These are phyloP conservation scores for Colossoma macropomum DNA, from an alignment of 2,113 vertebrate genomes.

Conservation along the genomic window DNA sequence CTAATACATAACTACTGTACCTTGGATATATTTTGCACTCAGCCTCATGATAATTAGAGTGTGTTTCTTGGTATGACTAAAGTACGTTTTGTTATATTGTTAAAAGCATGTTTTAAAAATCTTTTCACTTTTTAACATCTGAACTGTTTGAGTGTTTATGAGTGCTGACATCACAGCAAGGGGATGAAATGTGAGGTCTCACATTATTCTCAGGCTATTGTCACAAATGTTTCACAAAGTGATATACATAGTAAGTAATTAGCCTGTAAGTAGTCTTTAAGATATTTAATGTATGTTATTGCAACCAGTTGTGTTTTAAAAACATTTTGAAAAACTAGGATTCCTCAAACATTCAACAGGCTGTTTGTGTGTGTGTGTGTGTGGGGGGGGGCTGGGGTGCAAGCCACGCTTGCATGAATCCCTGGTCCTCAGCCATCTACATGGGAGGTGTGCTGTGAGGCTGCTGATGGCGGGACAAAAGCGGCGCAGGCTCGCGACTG, in stretches of 20 bases:
- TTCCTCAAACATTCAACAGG: not conserved
- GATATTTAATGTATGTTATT: too few relatives aligned
- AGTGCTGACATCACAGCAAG: slow-evolving; percentile 3
- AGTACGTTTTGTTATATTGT: not conserved
- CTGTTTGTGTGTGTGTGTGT: not conserved
- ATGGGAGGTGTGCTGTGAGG: slow-evolving; percentile 60
- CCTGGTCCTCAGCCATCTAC: slow-evolving; percentile 57
- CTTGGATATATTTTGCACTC: not conserved
- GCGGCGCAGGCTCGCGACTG: slow-evolving; percentile 60
- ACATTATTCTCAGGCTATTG: not conserved
- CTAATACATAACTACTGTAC: not conserved
- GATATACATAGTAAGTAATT: not conserved
- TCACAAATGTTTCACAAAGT: not conserved
- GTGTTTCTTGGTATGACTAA: not conserved
- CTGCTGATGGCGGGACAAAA: slow-evolving; percentile 62
- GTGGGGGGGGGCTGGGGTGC: slow-evolving; percentile 38
- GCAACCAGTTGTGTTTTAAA: not conserved
- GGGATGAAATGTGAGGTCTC: not conserved
- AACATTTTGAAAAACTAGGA: not conserved
- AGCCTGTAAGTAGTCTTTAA: too few relatives aligned
- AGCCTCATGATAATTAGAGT: not conserved
- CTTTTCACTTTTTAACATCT: not conserved
- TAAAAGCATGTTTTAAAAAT: not conserved
- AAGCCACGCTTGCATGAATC: slow-evolving; percentile 51
- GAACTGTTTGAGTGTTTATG: not conserved